Evolutionary conservation across 2,797 vertebrate species (phyloP).

Genomic region (Manis crassicaudata): DNA sequence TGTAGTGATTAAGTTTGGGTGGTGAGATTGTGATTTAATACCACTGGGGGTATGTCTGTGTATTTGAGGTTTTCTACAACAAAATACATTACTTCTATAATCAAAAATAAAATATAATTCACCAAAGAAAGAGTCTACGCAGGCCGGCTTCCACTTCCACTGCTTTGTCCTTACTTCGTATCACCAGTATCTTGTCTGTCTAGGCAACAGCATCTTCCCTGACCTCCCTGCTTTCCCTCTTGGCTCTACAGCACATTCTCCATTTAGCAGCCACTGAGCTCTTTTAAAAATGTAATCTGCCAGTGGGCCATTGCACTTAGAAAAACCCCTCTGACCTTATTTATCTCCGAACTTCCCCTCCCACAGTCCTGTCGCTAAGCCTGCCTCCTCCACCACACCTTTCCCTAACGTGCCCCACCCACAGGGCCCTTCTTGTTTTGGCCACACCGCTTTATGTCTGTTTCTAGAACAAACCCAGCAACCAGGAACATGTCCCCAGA

Average conservation of each 20-base stretch:
- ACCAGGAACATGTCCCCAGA: background rate
- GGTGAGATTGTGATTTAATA: background rate
- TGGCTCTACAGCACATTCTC: background rate
- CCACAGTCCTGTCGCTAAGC: background rate
- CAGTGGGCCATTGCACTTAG: background rate
- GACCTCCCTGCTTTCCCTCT: background rate
- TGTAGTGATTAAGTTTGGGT: background rate
- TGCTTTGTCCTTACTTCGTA: background rate
- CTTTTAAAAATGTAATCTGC: background rate
- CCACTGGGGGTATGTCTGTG: background rate
- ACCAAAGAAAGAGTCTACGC: background rate
- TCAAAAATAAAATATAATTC: background rate
- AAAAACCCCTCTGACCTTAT: background rate
- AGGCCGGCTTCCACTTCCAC: background rate
- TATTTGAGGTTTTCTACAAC: background rate
- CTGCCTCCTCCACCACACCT: background rate
- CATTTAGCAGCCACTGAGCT: rapidly evolving
- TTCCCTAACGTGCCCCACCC: background rate
- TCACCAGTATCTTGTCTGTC: background rate
- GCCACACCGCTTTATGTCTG: background rate
- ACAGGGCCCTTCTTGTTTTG: too few relatives aligned
- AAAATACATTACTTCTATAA: background rate
- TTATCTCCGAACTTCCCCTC: background rate
- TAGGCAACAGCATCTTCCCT: background rate
- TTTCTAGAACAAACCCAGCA: background rate